Percentiles rank a stretch among this genome's conserved stretches.
Evolutionary conservation across 2,888 invertebrate genomes (phyloP).

Genomic region (Corythucha ciliata): DNA sequence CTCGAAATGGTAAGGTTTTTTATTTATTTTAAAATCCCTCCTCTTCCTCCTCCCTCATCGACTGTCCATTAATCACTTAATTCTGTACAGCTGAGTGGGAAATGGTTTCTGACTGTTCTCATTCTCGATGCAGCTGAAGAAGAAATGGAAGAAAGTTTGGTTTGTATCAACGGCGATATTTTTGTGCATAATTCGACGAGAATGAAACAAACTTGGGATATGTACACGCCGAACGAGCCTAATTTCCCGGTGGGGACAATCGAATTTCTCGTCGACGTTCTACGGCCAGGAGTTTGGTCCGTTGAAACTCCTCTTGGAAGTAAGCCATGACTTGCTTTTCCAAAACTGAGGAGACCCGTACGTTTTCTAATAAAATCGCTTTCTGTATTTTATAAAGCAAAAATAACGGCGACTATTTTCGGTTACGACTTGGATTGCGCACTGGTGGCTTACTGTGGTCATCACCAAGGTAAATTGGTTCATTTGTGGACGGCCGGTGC

Average conservation of each 20-base stretch:
- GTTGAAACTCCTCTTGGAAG: slow-evolving; percentile 36
- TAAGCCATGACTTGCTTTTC: slow-evolving; percentile 13
- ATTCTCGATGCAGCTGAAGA: slow-evolving; percentile 35
- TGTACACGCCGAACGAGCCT: slow-evolving; percentile 31
- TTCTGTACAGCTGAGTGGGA: slow-evolving; percentile 32
- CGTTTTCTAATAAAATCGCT: not conserved
- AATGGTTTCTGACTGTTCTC: slow-evolving; percentile 35
- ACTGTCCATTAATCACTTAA: no score
- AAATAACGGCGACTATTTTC: slow-evolving; percentile 17
- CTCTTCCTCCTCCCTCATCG: no score
- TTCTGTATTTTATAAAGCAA: slow-evolving; percentile 9
- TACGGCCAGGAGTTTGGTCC: slow-evolving; percentile 32
- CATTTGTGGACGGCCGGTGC: slow-evolving; percentile 35
- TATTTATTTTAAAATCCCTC: no score
- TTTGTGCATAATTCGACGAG: slow-evolving; percentile 31
- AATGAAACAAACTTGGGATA: slow-evolving; percentile 34
- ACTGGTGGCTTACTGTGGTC: slow-evolving; percentile 34
- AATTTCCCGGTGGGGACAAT: slow-evolving; percentile 32
- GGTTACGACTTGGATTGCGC: slow-evolving; percentile 19
- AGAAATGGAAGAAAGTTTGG: slow-evolving; percentile 32
- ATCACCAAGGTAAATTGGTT: slow-evolving; percentile 29
- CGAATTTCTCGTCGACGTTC: slow-evolving; percentile 31
- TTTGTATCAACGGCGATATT: slow-evolving; percentile 35
- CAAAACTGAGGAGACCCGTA: not conserved
- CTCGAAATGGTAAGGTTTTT: no score